A percentile compares a stretch with the other conserved stretches of the same genome.
Evolutionary conservation across 2,797 vertebrate genomes (phyloP).

Genomic region (Lates japonicus): DNA sequence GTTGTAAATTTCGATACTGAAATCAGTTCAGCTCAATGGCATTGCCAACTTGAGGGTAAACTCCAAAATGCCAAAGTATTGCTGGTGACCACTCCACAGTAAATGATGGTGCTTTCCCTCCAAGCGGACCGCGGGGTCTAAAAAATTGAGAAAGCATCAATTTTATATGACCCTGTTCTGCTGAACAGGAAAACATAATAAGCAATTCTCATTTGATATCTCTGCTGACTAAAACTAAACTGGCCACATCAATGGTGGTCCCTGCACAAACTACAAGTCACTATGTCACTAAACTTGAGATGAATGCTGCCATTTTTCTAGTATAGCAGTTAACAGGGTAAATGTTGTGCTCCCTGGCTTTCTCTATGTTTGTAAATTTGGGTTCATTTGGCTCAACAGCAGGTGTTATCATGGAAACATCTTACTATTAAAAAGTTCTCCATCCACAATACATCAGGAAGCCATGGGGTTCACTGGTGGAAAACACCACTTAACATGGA

Average conservation of each 20-base stretch:
- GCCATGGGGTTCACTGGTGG: background rate
- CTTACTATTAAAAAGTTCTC: background rate
- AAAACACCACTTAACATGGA: background rate
- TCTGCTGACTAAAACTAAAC: conserved; percentile 24
- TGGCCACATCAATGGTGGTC: conserved; percentile 3
- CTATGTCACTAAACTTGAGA: conserved; percentile 5
- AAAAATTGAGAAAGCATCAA: conserved; percentile 39
- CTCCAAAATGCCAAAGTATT: conserved; percentile 25
- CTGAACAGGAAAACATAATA: conserved; percentile 29
- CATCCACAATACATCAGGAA: background rate
- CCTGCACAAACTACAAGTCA: conserved; percentile 9
- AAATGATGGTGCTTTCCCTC: background rate
- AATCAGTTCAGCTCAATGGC: conserved; percentile 1
- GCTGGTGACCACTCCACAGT: background rate
- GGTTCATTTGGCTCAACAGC: conserved; percentile 10
- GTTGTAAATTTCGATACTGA: background rate
- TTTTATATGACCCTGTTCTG: conserved; percentile 25
- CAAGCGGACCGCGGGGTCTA: background rate
- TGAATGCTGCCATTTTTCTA: conserved; percentile 14
- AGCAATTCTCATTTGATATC: conserved; percentile 16
- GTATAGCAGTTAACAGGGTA: background rate
- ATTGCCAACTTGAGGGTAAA: background rate
- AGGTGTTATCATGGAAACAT: conserved; percentile 2
- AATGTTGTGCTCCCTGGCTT: background rate
- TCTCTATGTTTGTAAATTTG: conserved; percentile 4